Percentiles rank a stretch among this genome's conserved stretches.
phyloP scores from a whole-genome alignment of 2,113 vertebrate species.

The Corydoras maculifer region DNA sequence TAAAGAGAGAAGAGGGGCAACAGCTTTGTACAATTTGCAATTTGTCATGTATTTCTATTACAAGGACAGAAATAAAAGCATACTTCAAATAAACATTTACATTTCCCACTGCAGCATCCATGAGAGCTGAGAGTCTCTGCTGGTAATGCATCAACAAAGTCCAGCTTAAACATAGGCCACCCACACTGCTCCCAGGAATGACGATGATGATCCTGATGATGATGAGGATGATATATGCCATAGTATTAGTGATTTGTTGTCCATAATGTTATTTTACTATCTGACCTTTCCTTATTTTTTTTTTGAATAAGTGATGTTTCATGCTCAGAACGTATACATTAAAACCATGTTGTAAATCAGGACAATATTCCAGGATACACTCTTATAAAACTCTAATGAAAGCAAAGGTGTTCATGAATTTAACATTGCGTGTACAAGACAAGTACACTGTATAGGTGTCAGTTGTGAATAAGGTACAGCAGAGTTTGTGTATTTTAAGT shows the following conservation, averaged over 20 bases:
- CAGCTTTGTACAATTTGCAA: conserved; percentile 19
- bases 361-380: no score
- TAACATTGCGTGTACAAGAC: no score
- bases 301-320: no score
- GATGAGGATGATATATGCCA: conserved; percentile 21
- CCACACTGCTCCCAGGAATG: conserved; percentile 20
- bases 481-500: no score
- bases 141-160: conserved; percentile 28
- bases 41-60: conserved; percentile 28
- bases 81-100: conserved; percentile 42
- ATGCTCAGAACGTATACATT: no score
- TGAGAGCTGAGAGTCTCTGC: conserved; percentile 6
- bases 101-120: conserved; percentile 43
- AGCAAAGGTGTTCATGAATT: no score
- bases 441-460: no score
- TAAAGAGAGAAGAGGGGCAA: conserved; percentile 23
- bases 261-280: neutral
- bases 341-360: no score
- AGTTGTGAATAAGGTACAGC: no score
- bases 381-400: no score
- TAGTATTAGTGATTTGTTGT: neutral
- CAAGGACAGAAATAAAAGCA: conserved; percentile 33
- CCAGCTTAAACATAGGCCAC: conserved; percentile 26
- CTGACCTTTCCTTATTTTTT: no score
- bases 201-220: conserved; percentile 11